Base-by-base conservation (phyloP, 1,140 invertebrate species). In the Sitophilus oryzae region DNA sequence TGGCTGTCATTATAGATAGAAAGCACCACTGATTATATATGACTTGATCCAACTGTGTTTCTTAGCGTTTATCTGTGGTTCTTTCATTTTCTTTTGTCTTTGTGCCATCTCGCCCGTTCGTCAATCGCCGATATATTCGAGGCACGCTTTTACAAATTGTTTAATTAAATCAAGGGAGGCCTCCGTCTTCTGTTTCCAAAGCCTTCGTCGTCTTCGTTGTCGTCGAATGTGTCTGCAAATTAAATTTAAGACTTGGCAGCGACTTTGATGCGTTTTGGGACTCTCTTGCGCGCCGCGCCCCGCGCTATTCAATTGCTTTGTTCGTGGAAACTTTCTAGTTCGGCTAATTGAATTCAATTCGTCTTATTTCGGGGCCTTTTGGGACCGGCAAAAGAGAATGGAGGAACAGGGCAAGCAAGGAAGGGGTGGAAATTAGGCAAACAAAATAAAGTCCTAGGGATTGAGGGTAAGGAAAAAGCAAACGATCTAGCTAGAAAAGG, bases 101-200 rank as follows among this genome's bases (percentile, higher is more conserved):
- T n/a, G n/a, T n/a, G n/a, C n/a, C n/a, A n/a, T n/a, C n/a, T n/a
- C n/a, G n/a, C n/a, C n/a, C n/a, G n/a, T n/a, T n/a, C n/a, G n/a
- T n/a, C n/a, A n/a, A 56, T 64, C 59, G 62, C 64, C 64, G 55
- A 67, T 65, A 63, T 64, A 65, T 65, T 65, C 62, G 22, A 62
- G 54, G 59, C 64, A 67, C 66, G 64, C 66, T 66, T 66, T 66
- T 63, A 61, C 64, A 64, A 67, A 67, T 66, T 67, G 66, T 66
- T 67, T 67, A 67, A 67, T 67, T 67, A 65, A 66, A 67, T 66
- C 59, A 63, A 51, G 52, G 56, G 59, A 61, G 62, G 58, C 55
- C 50, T 36, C 52, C 36, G 49, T 54, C 52, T 48, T 46, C 49
- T 49, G 53, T 56, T 56, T 56, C 53, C 46, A 56, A 21, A n/a